Evolutionary conservation across 2,888 invertebrate species (phyloP), one percentile per base, ranked within the genome.

Genomic region (Escarpia spicata): DNA sequence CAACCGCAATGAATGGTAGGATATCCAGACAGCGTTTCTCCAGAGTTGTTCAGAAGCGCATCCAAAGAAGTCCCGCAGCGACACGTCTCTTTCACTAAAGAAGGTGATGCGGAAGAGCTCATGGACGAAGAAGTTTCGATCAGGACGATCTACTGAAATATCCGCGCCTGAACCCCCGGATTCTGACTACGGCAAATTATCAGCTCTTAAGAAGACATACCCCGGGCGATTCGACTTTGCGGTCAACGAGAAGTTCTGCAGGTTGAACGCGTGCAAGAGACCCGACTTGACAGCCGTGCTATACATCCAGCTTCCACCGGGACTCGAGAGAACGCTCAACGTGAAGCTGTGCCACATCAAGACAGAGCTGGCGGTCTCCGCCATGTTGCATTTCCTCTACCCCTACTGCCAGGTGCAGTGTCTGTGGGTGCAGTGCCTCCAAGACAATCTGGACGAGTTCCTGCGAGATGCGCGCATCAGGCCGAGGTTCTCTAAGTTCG

Each of bases 351-450:
- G 92, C 45, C 90, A 90, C 90, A 19, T 26, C 15, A 90, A 43
- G 15, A 92, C 92, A 26, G 92, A 92, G 45, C 90, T 92, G n/a
- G 92, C 45, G 10, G 90, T 92, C 12, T 10, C 92, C 37, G 92
- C 92, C 43, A 90, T 92, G 90, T 26, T 92, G 45, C 90, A 90
- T 45, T 92, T 90, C 92, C 45, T 92, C 90, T 44, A 90, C 52
- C 92, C 92, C 12, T 90, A 92, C 90, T 89, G 45, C 44, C n/a
- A 90, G 12, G 90, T 92, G n/a, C 92, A 92, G 90, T 92, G 92
- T 92, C 26, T 92, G 92, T 92, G 92, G 92, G n/a, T 92, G 43
- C n/a, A 90, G 15, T 43, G 90, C 31, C 90, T 92, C 10, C 90
- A 92, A 31, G 90, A 90, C 43, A 90, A 92, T 44, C 31, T 92